Conservation (phyloP, 2,113 vertebrate species). For the Nerophis ophidion region DNA sequence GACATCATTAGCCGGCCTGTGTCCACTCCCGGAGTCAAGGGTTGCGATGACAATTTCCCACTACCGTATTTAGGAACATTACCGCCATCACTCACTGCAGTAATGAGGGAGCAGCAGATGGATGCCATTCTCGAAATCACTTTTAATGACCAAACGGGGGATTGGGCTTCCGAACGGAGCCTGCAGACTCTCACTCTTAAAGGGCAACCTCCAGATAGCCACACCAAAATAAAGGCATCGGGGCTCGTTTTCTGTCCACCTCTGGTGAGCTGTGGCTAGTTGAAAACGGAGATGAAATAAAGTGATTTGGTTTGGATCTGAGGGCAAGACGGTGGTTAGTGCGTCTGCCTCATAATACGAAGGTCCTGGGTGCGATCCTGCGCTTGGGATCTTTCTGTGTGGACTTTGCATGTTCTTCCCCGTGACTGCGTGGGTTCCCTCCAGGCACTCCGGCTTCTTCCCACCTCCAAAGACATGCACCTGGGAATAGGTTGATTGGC, state of each 20-base stretch:
- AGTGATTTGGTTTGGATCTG: slow-evolving; percentile 31
- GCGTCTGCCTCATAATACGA: no score
- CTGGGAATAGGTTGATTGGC: no score
- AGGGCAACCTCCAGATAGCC: slow-evolving; percentile 63
- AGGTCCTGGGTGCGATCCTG: no score
- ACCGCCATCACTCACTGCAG: slow-evolving; percentile 65
- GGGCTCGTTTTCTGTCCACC: slow-evolving; percentile 33
- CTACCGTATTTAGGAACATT: slow-evolving; percentile 63
- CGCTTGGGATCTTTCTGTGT: no score
- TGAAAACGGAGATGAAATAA: slow-evolving; percentile 36
- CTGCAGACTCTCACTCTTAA: slow-evolving; percentile 63
- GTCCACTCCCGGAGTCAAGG: slow-evolving; percentile 66
- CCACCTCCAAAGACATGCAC: no score
- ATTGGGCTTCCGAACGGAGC: slow-evolving; percentile 52
- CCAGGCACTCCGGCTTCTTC: no score
- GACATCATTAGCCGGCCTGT: slow-evolving; percentile 62
- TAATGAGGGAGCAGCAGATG: slow-evolving; percentile 72
- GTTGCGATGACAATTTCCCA: slow-evolving; percentile 61
- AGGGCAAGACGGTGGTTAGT: no score
- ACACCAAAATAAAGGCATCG: slow-evolving; percentile 56
- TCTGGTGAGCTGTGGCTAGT: slow-evolving; percentile 14
- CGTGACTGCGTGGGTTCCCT: no score
- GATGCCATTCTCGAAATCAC: slow-evolving; percentile 62
- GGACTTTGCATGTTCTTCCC: no score
- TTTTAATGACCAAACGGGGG: slow-evolving; percentile 71